These are phyloP conservation scores for Euzetes globulus DNA, from an alignment of 2,888 invertebrate species.

Conservation along the genomic window DNA sequence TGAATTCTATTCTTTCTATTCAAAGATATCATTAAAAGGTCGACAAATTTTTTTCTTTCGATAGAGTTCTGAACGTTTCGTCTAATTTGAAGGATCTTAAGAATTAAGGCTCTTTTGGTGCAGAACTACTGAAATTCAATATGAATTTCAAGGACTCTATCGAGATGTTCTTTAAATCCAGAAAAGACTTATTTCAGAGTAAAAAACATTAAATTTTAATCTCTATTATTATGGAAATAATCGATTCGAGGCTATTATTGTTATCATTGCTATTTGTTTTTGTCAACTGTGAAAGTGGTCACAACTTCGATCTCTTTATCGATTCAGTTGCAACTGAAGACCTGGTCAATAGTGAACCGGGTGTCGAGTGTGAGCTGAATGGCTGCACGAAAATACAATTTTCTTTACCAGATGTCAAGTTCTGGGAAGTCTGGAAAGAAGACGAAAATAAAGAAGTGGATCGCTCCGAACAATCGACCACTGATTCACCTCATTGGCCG, in stretches of 20 bases:
- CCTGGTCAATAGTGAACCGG: neutral
- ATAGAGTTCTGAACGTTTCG: too few relatives aligned
- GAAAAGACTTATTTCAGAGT: too few relatives aligned
- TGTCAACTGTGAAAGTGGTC: neutral
- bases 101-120: too few relatives aligned
- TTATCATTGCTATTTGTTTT: neutral
- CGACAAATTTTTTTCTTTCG: too few relatives aligned
- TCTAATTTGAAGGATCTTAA: too few relatives aligned
- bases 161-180: too few relatives aligned
- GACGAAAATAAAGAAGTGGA: neutral
- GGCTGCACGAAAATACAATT: neutral
- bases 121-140: too few relatives aligned
- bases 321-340: neutral
- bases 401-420: constrained; percentile 12
- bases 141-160: too few relatives aligned
- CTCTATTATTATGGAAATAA: too few relatives aligned
- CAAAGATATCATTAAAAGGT: too few relatives aligned
- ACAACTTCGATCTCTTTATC: neutral
- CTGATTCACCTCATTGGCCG: constrained; percentile 8
- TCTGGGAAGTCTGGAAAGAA: constrained; percentile 10
- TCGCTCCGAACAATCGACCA: neutral
- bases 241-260: neutral
- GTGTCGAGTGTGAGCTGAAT: neutral
- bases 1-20: too few relatives aligned
- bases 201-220: too few relatives aligned